Conservation (phyloP, 2,113 vertebrate species). For the Stegastes partitus region DNA sequence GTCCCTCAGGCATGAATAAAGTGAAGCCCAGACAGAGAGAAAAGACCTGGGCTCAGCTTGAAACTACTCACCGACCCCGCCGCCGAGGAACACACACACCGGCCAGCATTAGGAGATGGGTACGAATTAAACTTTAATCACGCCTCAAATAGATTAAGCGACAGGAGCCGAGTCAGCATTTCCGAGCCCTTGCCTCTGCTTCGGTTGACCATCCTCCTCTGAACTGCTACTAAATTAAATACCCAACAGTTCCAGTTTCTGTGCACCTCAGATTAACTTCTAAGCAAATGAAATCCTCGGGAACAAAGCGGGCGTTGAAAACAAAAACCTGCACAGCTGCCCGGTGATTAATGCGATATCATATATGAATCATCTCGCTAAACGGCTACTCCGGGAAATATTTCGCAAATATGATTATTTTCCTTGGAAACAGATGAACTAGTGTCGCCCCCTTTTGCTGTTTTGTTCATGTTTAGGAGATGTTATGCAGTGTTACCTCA, state of each 20-base stretch:
- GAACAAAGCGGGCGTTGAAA: slow-evolving; percentile 24
- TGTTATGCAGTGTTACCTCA: slow-evolving; percentile 28
- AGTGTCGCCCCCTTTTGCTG: not conserved
- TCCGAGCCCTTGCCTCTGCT: slow-evolving; percentile 85
- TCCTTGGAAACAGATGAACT: not conserved
- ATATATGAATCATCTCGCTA: slow-evolving; percentile 30
- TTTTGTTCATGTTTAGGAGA: not conserved
- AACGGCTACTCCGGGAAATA: not conserved
- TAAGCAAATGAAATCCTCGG: slow-evolving; percentile 36
- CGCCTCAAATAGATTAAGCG: slow-evolving; percentile 85
- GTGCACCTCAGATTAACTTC: slow-evolving; percentile 44
- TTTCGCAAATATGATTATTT: too few species aligned
- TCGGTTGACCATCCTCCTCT: slow-evolving; percentile 87
- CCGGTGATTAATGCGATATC: slow-evolving; percentile 20
- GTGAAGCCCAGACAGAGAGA: slow-evolving; percentile 77
- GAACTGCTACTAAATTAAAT: slow-evolving; percentile 61
- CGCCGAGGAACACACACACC: slow-evolving; percentile 63
- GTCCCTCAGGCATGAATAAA: slow-evolving; percentile 86
- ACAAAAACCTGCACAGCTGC: slow-evolving; percentile 29
- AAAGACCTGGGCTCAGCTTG: slow-evolving; percentile 81
- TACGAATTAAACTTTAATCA: slow-evolving; percentile 94
- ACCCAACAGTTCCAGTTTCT: slow-evolving; percentile 53
- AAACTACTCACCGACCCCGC: slow-evolving; percentile 74
- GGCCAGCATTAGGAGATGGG: slow-evolving; percentile 81
- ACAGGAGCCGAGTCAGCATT: slow-evolving; percentile 93